phyloP scores from a whole-genome alignment of 2,888 invertebrate species.

The Agriopis leucophaearia region DNA sequence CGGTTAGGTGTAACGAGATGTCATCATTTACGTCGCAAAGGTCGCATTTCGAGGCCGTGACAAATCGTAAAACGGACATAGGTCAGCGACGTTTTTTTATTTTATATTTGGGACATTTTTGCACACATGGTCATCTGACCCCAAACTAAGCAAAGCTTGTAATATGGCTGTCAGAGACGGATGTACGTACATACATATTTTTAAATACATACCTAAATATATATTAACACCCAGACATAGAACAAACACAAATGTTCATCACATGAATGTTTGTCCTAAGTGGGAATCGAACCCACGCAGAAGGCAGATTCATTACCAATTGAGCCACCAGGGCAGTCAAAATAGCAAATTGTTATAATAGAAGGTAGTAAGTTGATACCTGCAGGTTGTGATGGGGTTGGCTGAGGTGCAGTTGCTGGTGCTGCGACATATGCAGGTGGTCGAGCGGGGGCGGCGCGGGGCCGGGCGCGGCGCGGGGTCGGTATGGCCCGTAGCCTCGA shows the following conservation, averaged over 20 bases:
- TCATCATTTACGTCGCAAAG: slow-evolving; percentile 10
- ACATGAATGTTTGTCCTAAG: too few relatives aligned
- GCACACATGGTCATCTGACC: too few relatives aligned
- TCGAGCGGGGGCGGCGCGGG: slow-evolving; percentile 70
- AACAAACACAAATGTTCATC: too few relatives aligned
- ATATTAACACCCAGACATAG: too few relatives aligned
- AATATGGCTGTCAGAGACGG: too few relatives aligned
- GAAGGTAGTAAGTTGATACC: slow-evolving; percentile 63
- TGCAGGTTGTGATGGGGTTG: slow-evolving; percentile 94
- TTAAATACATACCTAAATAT: too few relatives aligned
- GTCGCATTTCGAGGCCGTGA: slow-evolving; percentile 18
- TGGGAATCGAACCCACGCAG: too few relatives aligned
- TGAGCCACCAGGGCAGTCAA: too few relatives aligned
- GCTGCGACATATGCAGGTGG: slow-evolving; percentile 93
- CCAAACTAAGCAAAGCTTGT: too few relatives aligned
- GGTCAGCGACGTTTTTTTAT: not conserved
- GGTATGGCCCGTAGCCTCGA: slow-evolving; percentile 85
- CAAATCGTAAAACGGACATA: slow-evolving; percentile 19
- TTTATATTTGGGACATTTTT: too few relatives aligned
- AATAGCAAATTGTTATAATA: not conserved
- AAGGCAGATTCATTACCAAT: too few relatives aligned
- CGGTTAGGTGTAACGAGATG: slow-evolving; percentile 5
- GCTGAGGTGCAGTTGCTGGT: slow-evolving; percentile 94
- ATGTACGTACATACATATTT: too few relatives aligned
- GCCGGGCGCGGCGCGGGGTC: slow-evolving; percentile 74